Evolutionary conservation across 1,140 invertebrate genomes (phyloP), one percentile per base, ranked within the genome.

Genomic region (Trinorchestia longiramus): DNA sequence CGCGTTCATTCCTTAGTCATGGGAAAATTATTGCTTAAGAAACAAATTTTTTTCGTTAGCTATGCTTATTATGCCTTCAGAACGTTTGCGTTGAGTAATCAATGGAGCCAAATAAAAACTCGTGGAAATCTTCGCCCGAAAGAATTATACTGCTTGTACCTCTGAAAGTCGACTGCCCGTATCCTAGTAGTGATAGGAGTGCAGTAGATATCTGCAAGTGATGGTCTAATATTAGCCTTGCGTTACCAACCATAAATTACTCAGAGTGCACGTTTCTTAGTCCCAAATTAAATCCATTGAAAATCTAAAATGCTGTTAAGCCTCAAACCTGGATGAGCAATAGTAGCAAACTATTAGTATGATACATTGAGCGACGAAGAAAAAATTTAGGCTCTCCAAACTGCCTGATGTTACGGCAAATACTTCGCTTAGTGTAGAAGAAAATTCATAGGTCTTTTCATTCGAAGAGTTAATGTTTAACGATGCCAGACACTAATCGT

Each of bases 1-100:
- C 88, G n/a, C 88, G 88, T 17, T 90, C 43, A 41, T 90, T 43
- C 88, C 43, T 90, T 90, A 42, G 88, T 90, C 41, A 90, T 90
- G 43, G 43, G 88, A 90, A 90, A 90, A 90, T 90, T 42, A 90
- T 90, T 90, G 88, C 43, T 42, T 43, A 90, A 90, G 88, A 43
- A 90, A 90, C 43, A 43, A 90, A 90, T 15, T 90, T 90, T 90
- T 90, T 90, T 90, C 88, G 88, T 41, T 90, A 90, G 88, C 41
- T 41, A 42, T 90, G 88, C 43, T 90, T 90, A 90, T 90, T 90
- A 90, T 90, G 88, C 43, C 88, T 90, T 90, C 43, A 90, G 88
- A 41, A 43, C n/a, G 88, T 43, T 41, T 43, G 43, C 88, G n/a
- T 90, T 90, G 88, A 90, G 88, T 90, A 90, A 90, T 90, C 88